Evolutionary conservation across 2,888 invertebrate genomes (phyloP).

Genomic region (Tetragonula carbonaria): DNA sequence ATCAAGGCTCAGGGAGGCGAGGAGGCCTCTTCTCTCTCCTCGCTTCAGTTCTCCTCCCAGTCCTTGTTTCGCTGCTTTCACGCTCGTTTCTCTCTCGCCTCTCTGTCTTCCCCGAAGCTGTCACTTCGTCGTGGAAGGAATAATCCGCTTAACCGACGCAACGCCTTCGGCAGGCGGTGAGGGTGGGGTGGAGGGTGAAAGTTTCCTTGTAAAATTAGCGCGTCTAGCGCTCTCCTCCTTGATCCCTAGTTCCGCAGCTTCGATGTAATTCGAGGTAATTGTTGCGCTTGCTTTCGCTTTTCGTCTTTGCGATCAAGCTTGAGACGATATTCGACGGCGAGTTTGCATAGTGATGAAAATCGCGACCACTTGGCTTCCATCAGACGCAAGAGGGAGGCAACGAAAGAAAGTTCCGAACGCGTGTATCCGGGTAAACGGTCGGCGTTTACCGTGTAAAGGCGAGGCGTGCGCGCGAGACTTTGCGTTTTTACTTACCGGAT

Average conservation of each 20-base stretch:
- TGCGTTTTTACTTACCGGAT: slow-evolving; percentile 30
- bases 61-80: slow-evolving; percentile 59
- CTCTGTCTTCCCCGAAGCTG: slow-evolving; percentile 28
- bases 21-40: slow-evolving; percentile 26
- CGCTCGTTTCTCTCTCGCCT: slow-evolving; percentile 23
- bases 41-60: slow-evolving; percentile 40
- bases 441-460: slow-evolving; percentile 28
- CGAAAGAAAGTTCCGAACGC: slow-evolving; percentile 12
- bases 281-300: slow-evolving; percentile 17
- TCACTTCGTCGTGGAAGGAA: slow-evolving; percentile 59
- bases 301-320: neutral
- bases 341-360: too few species aligned
- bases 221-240: slow-evolving; percentile 19
- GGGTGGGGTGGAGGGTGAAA: slow-evolving; percentile 10
- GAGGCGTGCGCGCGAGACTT: slow-evolving; percentile 21
- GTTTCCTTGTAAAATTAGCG: slow-evolving; percentile 51
- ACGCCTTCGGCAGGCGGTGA: slow-evolving; percentile 1
- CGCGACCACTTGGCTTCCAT: too few species aligned
- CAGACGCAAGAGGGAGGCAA: too few species aligned
- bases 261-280: slow-evolving; percentile 46
- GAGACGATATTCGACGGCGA: neutral
- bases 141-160: slow-evolving; percentile 68
- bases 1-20: slow-evolving; percentile 78
- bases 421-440: slow-evolving; percentile 10
- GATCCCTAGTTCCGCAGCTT: slow-evolving; percentile 17